Evolutionary conservation across 1,140 invertebrate genomes (phyloP).

Genomic region (Bactericera cockerelli): DNA sequence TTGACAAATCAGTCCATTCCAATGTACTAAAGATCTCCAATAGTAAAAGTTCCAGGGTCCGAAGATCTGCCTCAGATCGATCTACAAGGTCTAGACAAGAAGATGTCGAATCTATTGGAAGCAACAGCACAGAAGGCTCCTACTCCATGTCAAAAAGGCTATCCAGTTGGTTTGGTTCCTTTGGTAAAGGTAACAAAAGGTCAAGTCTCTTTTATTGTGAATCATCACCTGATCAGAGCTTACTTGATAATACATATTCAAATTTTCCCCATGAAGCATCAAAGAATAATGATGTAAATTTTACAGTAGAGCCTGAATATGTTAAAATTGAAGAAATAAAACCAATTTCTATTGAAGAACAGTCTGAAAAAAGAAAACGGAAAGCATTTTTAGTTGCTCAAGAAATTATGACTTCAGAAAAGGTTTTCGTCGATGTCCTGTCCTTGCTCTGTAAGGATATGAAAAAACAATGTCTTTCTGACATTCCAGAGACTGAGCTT

Average conservation of each 20-base stretch:
- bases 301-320: conserved; percentile 12
- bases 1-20: background rate
- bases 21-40: too few species aligned
- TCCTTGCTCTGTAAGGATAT: conserved; percentile 53
- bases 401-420: conserved; percentile 52
- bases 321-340: conserved; percentile 14
- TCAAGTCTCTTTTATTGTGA: conserved; percentile 1
- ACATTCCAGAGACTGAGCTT: conserved; percentile 35
- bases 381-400: conserved; percentile 41
- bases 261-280: background rate
- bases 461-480: conserved; percentile 29
- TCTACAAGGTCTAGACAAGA: conserved; percentile 12
- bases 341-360: conserved; percentile 17
- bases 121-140: conserved; percentile 15
- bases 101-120: conserved; percentile 16
- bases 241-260: background rate
- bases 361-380: conserved; percentile 27
- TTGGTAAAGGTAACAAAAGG: conserved; percentile 21
- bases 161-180: conserved; percentile 21
- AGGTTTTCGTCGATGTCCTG: conserved; percentile 49
- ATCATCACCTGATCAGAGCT: background rate
- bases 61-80: background rate
- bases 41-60: background rate
- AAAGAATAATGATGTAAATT: conserved; percentile 8
- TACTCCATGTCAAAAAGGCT: conserved; percentile 19